A percentile compares a stretch with the other conserved stretches of the same genome.
Conservation (phyloP, 2,888 invertebrate genomes). For the Corythucha ciliata region DNA sequence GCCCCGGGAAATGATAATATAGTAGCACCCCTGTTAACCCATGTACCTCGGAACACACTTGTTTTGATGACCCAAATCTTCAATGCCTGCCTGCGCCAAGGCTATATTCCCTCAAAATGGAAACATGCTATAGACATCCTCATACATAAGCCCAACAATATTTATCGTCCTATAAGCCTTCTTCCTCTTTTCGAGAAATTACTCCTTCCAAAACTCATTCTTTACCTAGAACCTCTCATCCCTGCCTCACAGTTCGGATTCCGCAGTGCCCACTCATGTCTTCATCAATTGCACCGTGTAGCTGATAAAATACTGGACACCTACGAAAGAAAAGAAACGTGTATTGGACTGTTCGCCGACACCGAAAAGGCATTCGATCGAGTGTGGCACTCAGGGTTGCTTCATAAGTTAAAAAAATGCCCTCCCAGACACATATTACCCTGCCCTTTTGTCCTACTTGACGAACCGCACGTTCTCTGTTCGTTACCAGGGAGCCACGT, state of each 20-base stretch:
- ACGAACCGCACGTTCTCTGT: too few relatives aligned
- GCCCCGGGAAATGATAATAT: neutral
- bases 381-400: neutral
- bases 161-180: slow-evolving; percentile 10
- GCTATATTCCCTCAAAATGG: slow-evolving; percentile 5
- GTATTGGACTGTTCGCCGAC: neutral
- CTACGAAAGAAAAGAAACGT: neutral
- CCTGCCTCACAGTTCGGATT: slow-evolving; percentile 6
- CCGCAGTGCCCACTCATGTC: slow-evolving; percentile 9
- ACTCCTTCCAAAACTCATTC: neutral
- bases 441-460: too few relatives aligned
- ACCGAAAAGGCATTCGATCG: neutral
- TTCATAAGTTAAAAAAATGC: neutral
- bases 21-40: slow-evolving; percentile 1
- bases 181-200: slow-evolving; percentile 9
- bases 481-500: too few relatives aligned
- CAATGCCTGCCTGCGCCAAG: slow-evolving; percentile 13
- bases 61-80: slow-evolving; percentile 11
- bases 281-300: neutral
- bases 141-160: slow-evolving; percentile 4
- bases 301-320: neutral
- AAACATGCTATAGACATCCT: slow-evolving; percentile 10
- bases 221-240: slow-evolving; percentile 8
- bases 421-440: neutral
- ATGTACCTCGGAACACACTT: neutral